phyloP scores from a whole-genome alignment of 1,140 invertebrate species.

The Cryptotermes secundus region DNA sequence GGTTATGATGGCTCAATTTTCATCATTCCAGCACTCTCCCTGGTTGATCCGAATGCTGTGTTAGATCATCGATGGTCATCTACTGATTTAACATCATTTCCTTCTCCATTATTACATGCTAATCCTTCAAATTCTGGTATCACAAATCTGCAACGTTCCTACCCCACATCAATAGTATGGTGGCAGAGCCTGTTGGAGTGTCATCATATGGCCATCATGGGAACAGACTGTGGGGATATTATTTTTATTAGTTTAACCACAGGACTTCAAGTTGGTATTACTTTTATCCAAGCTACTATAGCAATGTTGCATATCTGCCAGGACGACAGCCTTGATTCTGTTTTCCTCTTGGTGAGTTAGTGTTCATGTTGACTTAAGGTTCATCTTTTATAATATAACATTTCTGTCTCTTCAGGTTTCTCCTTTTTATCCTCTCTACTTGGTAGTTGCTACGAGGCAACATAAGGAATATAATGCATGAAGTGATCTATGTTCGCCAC shows the following conservation, averaged over 20 bases:
- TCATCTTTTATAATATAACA: not conserved
- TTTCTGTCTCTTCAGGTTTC: not conserved
- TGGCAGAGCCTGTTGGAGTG: constrained; percentile 66
- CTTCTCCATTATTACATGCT: not conserved
- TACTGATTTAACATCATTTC: constrained; percentile 47
- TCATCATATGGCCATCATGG: constrained; percentile 66
- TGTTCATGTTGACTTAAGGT: not conserved
- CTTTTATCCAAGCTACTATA: constrained; percentile 61
- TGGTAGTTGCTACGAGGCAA: too few relatives aligned
- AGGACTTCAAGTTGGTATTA: constrained; percentile 63
- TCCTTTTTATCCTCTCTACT: too few relatives aligned
- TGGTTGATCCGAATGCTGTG: constrained; percentile 55
- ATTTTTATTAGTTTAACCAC: constrained; percentile 68
- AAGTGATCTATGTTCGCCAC: too few relatives aligned
- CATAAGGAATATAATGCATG: too few relatives aligned
- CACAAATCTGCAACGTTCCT: constrained; percentile 27
- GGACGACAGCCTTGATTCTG: constrained; percentile 65
- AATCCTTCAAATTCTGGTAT: constrained; percentile 43
- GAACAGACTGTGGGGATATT: constrained; percentile 69
- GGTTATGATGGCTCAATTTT: constrained; percentile 57
- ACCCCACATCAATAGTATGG: constrained; percentile 61
- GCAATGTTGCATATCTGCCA: constrained; percentile 62
- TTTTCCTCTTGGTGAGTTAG: constrained; percentile 62
- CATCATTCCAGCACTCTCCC: constrained; percentile 59
- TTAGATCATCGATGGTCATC: constrained; percentile 60